Base-by-base conservation (phyloP, 2,888 invertebrate species). In the Minunthozetes semirufus region DNA sequence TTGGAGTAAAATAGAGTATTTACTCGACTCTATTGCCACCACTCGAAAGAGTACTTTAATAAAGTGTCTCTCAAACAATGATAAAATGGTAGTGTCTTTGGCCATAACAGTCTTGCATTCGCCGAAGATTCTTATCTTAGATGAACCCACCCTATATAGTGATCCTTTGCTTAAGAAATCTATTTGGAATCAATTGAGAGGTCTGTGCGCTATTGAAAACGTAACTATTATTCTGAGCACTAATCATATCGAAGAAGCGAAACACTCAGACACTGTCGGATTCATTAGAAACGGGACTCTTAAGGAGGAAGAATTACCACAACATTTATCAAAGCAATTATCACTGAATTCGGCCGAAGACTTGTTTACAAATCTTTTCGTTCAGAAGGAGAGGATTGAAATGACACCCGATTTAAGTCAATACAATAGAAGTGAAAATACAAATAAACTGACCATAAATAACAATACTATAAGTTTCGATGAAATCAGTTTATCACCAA, bases 101-200 rank as follows among this genome's bases (percentile, higher is more conserved):
- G 70, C 70, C 42, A 27, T 70, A 70, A 70, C 70, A 1, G 48
- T 70, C 3, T 48, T 70, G 22, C 70, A 70, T 48, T 70, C 42
- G 13, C 70, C 70, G 0, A 22, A 48, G 38, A 2, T 70, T 17
- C 70, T 70, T 15, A 9, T 70, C 11, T 11, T 70, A 48, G 70
- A 70, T 70, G 70, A 70, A 48, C 70, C 70, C 27, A 70, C 70
- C 11, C 19, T 42, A 27, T 48, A 70, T 70, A n/a, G 70, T 25
- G 70, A 70, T 25, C 70, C 70, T 15, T 70, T 42, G 70, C 70
- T 70, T 17, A 70, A 70, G 70, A 42, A 19, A 6, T 70, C 48
- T 0, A 70, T 70, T 70, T 70, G 70, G 70, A 42, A 11, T 9
- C 70, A 70, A 25, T 19, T 70, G 17, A 42, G 38, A 11, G 13